Base-by-base conservation (phyloP, 2,113 vertebrate species). In the Trichomycterus rosablanca region DNA sequence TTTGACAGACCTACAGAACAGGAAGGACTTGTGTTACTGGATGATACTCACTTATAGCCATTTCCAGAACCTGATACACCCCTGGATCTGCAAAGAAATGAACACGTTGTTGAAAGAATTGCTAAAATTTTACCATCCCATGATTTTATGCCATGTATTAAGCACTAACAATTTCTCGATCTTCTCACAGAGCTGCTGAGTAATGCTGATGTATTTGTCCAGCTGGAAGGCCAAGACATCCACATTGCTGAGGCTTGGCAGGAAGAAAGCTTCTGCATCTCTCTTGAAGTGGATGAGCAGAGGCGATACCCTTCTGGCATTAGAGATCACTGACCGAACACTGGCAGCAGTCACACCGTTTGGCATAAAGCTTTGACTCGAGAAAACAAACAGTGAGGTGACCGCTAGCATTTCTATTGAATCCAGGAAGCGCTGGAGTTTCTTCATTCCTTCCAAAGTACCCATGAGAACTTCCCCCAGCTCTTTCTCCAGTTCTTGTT, bases 331-430 rank as follows among this genome's bases (percentile, higher is more conserved):
- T 0, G 40, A 68, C 37, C 67, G 66, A 23, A 84, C 67, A 1
- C 35, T 8, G 0, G 66, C 57, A 1, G 55, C 22, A 53, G 37
- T 35, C 59, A 59, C 56, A 7, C 57, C 66, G 1, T 55, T 28
- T 1, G 79, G 71, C 52, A 83, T 70, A 7, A 49, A 23, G 55
- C 68, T 75, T 10, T 71, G 45, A 1, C 63, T 72, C 3, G 1
- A 30, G 48, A 86, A 86, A 52, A 86, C 75, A 2, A 76, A 77
- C 30, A 72, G 57, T 0, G 85, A 86, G 9, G 84, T 86, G 65
- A 75, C 80, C 0, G 81, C 74, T 64, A 87, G 81, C 42, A 70
- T 85, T 75, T 87, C 86, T 68, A 87, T 55, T 12, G 80, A 80
- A 28, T 81, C 79, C 77, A 86, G 70, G 56, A 87, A 84, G 48